Base-by-base conservation (phyloP, 2,797 vertebrate genomes). In the Malurus leucopterus region DNA sequence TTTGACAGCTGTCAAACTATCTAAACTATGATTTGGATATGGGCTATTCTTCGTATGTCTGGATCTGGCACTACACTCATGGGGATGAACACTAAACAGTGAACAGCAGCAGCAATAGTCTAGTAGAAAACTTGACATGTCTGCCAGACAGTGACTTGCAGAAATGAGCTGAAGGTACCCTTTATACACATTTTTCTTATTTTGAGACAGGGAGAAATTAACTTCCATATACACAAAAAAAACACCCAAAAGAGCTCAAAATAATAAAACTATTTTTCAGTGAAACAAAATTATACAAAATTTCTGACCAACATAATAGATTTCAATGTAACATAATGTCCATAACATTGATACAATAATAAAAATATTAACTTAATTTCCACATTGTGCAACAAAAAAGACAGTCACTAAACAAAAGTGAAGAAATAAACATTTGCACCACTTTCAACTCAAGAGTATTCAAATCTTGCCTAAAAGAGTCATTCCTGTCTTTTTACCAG, bases 1-100 rank as follows among this genome's bases (percentile, higher is more conserved):
- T 82, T 86, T 94, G 94, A 94, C 94, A 95, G 92, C 92, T 93
- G 90, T 92, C 94, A 92, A 90, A 84, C 86, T 90, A 92, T 89
- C 82, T 80, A 84, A 92, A 79, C 75, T 76, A 90, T 47, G 57
- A 86, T 73, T 64, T 92, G 74, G 67, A 80, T 77, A 80, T 22
- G 51, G 78, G 58, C 71, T 89, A 84, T 67, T 89, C 63, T 75
- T 79, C 79, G 6, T 67, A 46, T n/a, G 46, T 71, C 83, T 91
- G 68, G 82, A 78, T 79, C 74, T 75, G 64, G 87, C 80, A 58
- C 50, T 71, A 65, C 47, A 65, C 92, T 93, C 84, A 65, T 41
- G 82, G 84, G 91, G 83, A 64, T 78, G 32, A 93, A 78, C 46
- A 61, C 62, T 76, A 61, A 84, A 88, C 76, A 91, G 57, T 18